Conservation (phyloP, 1,140 invertebrate species). For the Drosophila navojoa region DNA sequence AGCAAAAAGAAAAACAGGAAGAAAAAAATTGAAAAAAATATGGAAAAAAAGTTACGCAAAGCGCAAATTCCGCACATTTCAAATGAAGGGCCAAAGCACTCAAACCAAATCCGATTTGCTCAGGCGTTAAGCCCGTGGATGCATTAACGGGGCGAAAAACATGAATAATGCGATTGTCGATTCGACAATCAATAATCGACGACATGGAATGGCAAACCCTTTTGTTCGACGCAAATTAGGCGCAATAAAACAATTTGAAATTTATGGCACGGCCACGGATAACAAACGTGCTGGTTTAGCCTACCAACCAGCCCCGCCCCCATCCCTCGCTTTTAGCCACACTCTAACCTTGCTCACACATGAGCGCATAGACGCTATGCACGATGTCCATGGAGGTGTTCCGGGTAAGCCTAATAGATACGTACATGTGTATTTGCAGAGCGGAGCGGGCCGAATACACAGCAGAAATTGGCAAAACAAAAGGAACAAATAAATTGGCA, state of each 20-base stretch:
- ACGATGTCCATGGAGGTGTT: slow-evolving; percentile 9
- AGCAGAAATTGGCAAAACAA: slow-evolving; percentile 45
- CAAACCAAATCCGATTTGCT: slow-evolving; percentile 14
- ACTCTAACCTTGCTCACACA: slow-evolving; percentile 6
- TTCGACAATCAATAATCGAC: slow-evolving; percentile 14
- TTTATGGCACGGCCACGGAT: slow-evolving; percentile 44
- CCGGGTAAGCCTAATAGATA: slow-evolving; percentile 17
- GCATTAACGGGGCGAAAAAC: slow-evolving; percentile 33
- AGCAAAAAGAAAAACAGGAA: neutral
- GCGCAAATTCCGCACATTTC: slow-evolving; percentile 24
- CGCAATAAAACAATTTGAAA: slow-evolving; percentile 44
- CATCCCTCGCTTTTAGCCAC: neutral
- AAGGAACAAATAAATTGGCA: slow-evolving; percentile 69
- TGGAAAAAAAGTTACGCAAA: slow-evolving; percentile 64
- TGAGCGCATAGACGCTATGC: slow-evolving; percentile 3
- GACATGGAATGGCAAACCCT: neutral
- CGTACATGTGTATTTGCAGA: too few relatives aligned
- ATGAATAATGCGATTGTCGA: slow-evolving; percentile 21
- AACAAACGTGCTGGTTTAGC: slow-evolving; percentile 7
- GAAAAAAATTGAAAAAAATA: neutral
- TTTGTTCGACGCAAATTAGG: slow-evolving; percentile 42
- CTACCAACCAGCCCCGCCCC: too few relatives aligned
- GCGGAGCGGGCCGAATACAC: slow-evolving; percentile 4
- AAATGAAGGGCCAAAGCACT: neutral
- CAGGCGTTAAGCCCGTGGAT: slow-evolving; percentile 28